phyloP scores from a whole-genome alignment of 2,888 invertebrate species.

The Conomelus anceps region DNA sequence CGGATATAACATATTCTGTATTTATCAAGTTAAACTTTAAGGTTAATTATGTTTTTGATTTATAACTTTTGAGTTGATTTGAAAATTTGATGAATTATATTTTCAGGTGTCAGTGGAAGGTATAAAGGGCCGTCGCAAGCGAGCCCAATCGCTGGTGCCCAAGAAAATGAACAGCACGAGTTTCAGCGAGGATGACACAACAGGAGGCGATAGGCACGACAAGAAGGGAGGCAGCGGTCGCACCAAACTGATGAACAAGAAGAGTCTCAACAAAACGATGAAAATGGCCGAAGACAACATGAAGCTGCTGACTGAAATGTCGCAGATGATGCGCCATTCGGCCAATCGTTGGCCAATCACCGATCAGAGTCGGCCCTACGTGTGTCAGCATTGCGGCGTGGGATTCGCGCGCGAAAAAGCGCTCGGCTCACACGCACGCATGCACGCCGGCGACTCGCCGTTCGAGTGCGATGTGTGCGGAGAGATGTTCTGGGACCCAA shows the following conservation, averaged over 20 bases:
- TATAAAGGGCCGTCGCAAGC: constrained; percentile 20
- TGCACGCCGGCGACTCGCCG: constrained; percentile 73
- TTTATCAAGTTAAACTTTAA: no score
- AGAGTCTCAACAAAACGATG: not conserved
- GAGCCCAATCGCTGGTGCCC: constrained; percentile 18
- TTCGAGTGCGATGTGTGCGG: constrained; percentile 72
- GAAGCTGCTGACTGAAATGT: constrained; percentile 45
- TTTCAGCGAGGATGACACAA: constrained; percentile 6
- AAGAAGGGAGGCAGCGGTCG: not conserved
- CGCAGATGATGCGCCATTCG: constrained; percentile 17
- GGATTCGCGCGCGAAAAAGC: constrained; percentile 78
- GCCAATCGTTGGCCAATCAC: constrained; percentile 26
- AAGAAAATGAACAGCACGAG: constrained; percentile 23
- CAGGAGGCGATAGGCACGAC: not conserved
- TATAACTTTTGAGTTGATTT: no score
- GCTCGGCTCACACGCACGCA: constrained; percentile 58
- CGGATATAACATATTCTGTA: no score
- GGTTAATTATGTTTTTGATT: no score
- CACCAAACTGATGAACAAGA: not conserved
- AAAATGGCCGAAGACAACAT: constrained; percentile 46
- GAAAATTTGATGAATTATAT: not conserved
- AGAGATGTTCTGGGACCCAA: constrained; percentile 71
- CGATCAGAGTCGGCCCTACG: constrained; percentile 49
- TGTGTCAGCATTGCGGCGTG: constrained; percentile 68
- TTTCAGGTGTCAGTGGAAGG: not conserved